Base-by-base conservation (phyloP, 2,888 invertebrate species). In the Calliphora vomitoria region DNA sequence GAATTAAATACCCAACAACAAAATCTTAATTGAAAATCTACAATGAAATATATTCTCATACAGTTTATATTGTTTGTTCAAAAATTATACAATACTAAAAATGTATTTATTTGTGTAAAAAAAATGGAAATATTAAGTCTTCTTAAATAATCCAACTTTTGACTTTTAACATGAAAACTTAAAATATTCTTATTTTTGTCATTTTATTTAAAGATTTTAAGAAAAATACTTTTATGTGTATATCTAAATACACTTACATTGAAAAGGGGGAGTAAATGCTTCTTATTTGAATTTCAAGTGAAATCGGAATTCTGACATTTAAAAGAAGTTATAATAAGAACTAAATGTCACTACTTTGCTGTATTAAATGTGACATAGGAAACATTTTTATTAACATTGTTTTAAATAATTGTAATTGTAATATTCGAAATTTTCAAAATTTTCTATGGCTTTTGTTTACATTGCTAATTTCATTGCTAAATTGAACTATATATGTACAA, bases 11-110 rank as follows among this genome's bases (percentile, higher is more conserved):
- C 10, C 25, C 41, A 75, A 85, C 53, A 80, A 75, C 66, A 83
- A 82, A 85, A 82, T 87, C 82, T 85, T 74, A 87, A 85, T 87
- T 85, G 87, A 75, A 87, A 86, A 82, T 87, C 85, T 82, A 75
- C 82, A 68, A 79, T 74, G 84, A 82, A 85, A 85, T 79, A 55
- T 58, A 31, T 53, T 18, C 47, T 25, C 8, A 8, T 71, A 58
- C n/a, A 82, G 44, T 55, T 74, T 38, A 68, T 47, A 74, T 68
- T 84, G 44, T 87, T 69, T 62, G 20, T 47, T 74, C n/a, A 81
- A 74, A 71, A 81, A 50, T 76, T 84, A 62, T 58, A 64, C 66
- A 79, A 68, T 53, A 25, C 60, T 38, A 47, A 31, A 74, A 60
- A 60, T 66, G 31, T 58, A 76, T 75, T 76, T 68, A 80, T 80